These are phyloP conservation scores for Tetramorium simillimum DNA, from an alignment of 1,140 invertebrate species.

Conservation along the genomic window DNA sequence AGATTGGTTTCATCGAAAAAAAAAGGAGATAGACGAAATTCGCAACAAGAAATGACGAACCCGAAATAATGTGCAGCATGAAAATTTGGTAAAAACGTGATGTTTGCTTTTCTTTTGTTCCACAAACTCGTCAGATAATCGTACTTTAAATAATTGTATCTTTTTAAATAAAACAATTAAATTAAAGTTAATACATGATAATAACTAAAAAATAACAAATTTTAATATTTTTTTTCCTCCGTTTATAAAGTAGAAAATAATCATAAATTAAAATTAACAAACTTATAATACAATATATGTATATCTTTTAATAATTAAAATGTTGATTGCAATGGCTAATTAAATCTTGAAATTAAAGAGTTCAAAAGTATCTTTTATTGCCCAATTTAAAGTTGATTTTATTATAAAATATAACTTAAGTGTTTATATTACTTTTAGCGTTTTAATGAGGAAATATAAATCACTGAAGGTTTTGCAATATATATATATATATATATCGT, in stretches of 20 bases:
- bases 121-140: neutral
- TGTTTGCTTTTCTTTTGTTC: no score
- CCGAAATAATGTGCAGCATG: neutral
- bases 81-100: neutral
- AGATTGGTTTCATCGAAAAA: slow-evolving; percentile 13
- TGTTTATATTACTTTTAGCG: neutral
- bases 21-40: slow-evolving; percentile 6
- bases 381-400: neutral
- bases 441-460: slow-evolving; percentile 20
- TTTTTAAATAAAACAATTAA: neutral
- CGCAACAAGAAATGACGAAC: slow-evolving; percentile 19
- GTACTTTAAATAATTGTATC: neutral
- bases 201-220: neutral
- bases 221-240: neutral
- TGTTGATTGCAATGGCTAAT: neutral
- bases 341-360: neutral
- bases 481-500: neutral
- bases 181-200: neutral
- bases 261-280: neutral
- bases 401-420: neutral
- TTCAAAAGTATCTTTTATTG: neutral
- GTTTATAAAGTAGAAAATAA: neutral
- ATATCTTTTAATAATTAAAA: neutral
- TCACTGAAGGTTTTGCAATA: neutral
- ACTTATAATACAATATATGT: neutral